Base-by-base conservation (phyloP, 2,888 invertebrate species). In the Cephus nigrinus region DNA sequence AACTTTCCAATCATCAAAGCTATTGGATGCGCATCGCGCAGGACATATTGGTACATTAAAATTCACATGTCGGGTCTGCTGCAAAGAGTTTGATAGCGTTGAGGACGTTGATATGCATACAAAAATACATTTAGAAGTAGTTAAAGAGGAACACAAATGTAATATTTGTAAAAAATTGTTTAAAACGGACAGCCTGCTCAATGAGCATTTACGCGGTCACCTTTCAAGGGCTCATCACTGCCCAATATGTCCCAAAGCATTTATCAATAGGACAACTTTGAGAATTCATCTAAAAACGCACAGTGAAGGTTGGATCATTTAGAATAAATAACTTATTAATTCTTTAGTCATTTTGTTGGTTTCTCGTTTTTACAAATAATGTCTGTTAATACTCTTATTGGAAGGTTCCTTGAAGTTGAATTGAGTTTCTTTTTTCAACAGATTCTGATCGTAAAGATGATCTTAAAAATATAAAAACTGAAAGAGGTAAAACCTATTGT, bases 31-130 rank as follows among this genome's bases (percentile, higher is more conserved):
- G 1, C 82, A 82, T 75, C 82, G 84, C 74, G 81, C 86, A 77
- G 85, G 84, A 9, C 84, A 87, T 30, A 75, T 85, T 2, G 82
- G 84, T 3, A 81, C 87, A 0, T 83, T 88, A 0, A 88, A 86
- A 75, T 90, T 88, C 76, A 86, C 86, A 23, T 90, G 90, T 80
- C 82, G 85, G 69, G 84, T 89, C 4, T 90, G 90, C 74, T 85
- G 83, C 2, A 85, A 87, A 80, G 84, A 88, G 75, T 88, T 90
- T 30, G 79, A 84, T 4, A 90, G 86, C 30, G 82, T 89, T 4
- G 86, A 82, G 1, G 90, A 87, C 73, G 88, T 89, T 5, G 88
- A 90, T 72, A 81, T 80, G 35, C 90, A 90, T 68, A 87, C 87
- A n/a, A 86, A 86, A 74, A 85, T 86, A 4, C 89, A 90, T 75